Conservation (phyloP, 2,888 invertebrate genomes). For the Tiphia femorata region DNA sequence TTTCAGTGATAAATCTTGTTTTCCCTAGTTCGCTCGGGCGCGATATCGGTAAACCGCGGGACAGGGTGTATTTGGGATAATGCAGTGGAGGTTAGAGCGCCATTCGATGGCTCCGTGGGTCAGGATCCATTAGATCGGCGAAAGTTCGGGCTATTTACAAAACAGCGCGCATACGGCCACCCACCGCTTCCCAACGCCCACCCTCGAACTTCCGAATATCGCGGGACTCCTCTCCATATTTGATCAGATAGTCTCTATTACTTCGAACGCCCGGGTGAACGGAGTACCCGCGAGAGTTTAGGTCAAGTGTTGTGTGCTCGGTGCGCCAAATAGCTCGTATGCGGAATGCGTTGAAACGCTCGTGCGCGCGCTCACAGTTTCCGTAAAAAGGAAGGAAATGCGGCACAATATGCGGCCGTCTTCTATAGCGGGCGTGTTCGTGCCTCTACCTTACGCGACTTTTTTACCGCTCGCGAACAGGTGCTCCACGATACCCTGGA, state of each 20-base stretch:
- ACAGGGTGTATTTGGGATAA: slow-evolving; percentile 25
- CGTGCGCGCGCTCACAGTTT: neutral
- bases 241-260: slow-evolving; percentile 32
- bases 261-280: slow-evolving; percentile 13
- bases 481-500: too few species aligned
- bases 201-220: slow-evolving; percentile 18
- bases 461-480: too few species aligned
- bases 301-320: neutral
- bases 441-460: too few species aligned
- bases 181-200: too few species aligned
- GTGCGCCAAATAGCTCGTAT: neutral
- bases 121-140: slow-evolving; percentile 20
- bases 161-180: slow-evolving; percentile 13
- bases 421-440: too few species aligned
- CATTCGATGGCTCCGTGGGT: slow-evolving; percentile 22
- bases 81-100: slow-evolving; percentile 19
- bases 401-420: neutral
- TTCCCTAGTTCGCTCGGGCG: too few species aligned
- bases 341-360: slow-evolving; percentile 13
- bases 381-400: neutral
- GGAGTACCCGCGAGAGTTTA: slow-evolving; percentile 9
- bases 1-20: too few species aligned
- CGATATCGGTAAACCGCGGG: slow-evolving; percentile 13
- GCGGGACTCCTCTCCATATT: slow-evolving; percentile 30
- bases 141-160: slow-evolving; percentile 25